Percentiles rank a stretch among this genome's conserved stretches.
Conservation (phyloP, 2,797 vertebrate genomes). For the Moxostoma hubbsi region DNA sequence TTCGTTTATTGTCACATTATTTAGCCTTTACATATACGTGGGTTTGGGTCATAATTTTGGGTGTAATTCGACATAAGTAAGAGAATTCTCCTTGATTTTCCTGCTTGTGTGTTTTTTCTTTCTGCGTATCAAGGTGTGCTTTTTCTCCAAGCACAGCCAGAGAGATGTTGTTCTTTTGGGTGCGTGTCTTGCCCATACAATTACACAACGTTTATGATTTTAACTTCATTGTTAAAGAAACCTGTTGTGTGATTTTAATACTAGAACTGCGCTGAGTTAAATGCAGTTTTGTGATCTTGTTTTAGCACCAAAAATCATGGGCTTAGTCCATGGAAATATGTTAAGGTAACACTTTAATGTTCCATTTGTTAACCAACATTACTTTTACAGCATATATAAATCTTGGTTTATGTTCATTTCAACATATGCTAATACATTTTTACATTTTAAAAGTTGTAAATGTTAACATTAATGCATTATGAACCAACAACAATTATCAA, state of each 20-base stretch:
- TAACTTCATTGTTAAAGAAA: not conserved
- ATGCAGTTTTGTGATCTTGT: not conserved
- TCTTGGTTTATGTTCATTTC: too few relatives aligned
- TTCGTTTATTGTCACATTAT: not conserved
- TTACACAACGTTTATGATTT: conserved; percentile 17
- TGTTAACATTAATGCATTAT: too few relatives aligned
- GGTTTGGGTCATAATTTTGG: conserved; percentile 25
- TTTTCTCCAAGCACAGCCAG: conserved; percentile 42
- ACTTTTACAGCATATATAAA: too few relatives aligned
- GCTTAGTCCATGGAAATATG: too few relatives aligned
- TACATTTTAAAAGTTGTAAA: too few relatives aligned
- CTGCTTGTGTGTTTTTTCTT: conserved; percentile 57
- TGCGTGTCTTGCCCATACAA: conserved; percentile 31
- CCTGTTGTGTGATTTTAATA: not conserved
- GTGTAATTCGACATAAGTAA: conserved; percentile 17
- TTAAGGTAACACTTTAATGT: too few relatives aligned
- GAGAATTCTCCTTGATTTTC: conserved; percentile 39
- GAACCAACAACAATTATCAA: too few relatives aligned
- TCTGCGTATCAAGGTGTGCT: conserved; percentile 75
- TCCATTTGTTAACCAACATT: too few relatives aligned
- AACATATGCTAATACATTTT: too few relatives aligned
- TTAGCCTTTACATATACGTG: conserved; percentile 17
- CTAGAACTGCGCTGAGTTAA: not conserved
- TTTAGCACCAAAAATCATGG: not conserved
- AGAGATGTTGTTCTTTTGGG: conserved; percentile 35